Evolutionary conservation across 2,888 invertebrate species (phyloP).

Genomic region (Microdon myrmicae): DNA sequence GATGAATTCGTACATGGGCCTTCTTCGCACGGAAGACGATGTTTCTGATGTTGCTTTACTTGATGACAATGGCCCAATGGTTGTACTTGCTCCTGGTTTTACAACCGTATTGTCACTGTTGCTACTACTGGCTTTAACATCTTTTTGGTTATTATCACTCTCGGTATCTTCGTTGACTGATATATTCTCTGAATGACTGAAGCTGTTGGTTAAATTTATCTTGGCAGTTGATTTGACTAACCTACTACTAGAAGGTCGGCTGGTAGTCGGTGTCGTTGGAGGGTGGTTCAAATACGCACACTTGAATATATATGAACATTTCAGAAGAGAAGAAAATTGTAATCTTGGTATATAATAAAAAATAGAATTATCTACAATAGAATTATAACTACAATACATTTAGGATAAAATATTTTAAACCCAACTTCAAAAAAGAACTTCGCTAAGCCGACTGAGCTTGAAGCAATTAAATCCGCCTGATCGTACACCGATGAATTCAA

Average conservation of each 20-base stretch:
- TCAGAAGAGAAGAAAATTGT: no score
- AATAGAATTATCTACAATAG: neutral
- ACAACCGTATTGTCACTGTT: no score
- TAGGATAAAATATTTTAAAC: no score
- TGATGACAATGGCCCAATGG: conserved; percentile 13
- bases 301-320: conserved; percentile 32
- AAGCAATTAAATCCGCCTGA: no score
- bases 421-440: no score
- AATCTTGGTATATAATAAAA: neutral
- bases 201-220: conserved; percentile 62
- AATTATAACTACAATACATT: no score
- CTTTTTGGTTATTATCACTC: conserved; percentile 6
- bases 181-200: conserved; percentile 55
- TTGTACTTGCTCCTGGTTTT: conserved; percentile 28
- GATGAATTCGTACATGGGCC: no score
- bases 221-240: conserved; percentile 67
- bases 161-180: conserved; percentile 10
- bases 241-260: conserved; percentile 62
- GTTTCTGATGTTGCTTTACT: conserved; percentile 39
- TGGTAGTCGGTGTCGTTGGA: conserved; percentile 65
- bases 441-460: no score
- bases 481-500: no score
- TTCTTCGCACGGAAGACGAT: conserved; percentile 23
- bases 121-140: conserved; percentile 9
- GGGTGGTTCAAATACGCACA: conserved; percentile 64